phyloP scores from a whole-genome alignment of 30 jellyfish, hydroid and myxozoan genomes.

The Aurelia coerulea region DNA sequence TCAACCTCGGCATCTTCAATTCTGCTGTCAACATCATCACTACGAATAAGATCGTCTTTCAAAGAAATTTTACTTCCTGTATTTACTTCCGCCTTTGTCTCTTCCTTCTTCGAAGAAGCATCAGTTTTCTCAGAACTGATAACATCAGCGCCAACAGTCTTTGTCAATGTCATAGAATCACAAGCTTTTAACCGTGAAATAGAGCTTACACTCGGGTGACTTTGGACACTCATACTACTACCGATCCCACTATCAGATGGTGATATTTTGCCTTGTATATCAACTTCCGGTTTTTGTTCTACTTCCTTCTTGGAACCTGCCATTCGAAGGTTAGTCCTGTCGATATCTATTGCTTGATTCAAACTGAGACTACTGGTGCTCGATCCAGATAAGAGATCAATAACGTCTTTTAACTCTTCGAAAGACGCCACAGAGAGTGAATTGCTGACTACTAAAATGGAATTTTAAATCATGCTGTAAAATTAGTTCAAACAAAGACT shows the following conservation, averaged over 20 bases:
- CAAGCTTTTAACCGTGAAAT: slow-evolving; percentile 11
- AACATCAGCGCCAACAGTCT: not conserved
- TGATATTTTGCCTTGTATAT: slow-evolving; percentile 46
- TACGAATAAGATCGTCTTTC: not conserved
- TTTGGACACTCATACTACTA: slow-evolving; percentile 73
- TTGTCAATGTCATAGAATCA: not conserved
- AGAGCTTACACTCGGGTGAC: slow-evolving; percentile 64
- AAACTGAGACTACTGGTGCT: slow-evolving; percentile 94
- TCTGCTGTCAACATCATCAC: slow-evolving; percentile 13
- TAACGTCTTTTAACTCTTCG: slow-evolving; percentile 98
- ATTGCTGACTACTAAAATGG: slow-evolving; percentile 27
- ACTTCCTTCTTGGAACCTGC: slow-evolving; percentile 37
- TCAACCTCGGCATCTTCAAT: slow-evolving; percentile 69
- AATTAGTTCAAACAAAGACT: too few species aligned
- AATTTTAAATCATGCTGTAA: too few species aligned
- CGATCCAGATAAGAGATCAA: slow-evolving; percentile 92
- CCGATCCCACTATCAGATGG: slow-evolving; percentile 88
- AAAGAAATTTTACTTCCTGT: not conserved
- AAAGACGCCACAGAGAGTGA: slow-evolving; percentile 95
- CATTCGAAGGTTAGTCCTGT: slow-evolving; percentile 7
- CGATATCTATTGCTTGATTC: slow-evolving; percentile 50
- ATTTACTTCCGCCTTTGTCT: not conserved
- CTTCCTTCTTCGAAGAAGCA: not conserved
- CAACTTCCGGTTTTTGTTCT: slow-evolving; percentile 17
- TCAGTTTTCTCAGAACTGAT: slow-evolving; percentile 9